phyloP scores from a whole-genome alignment of 2,888 invertebrate genomes.

The Drosophila suboccidentalis region DNA sequence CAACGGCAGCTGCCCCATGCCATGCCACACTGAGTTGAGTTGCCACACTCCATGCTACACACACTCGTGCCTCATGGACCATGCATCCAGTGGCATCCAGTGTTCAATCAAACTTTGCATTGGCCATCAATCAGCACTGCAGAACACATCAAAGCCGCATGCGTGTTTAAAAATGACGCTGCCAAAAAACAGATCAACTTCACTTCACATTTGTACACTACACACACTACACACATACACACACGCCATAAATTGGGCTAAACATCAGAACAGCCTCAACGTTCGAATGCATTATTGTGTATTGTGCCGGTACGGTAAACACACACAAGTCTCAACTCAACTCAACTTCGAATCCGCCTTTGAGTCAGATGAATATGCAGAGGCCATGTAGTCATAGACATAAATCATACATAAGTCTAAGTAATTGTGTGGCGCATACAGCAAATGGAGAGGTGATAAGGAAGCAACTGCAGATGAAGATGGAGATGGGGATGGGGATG shows the following conservation, averaged over 20 bases:
- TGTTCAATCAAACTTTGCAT: constrained; percentile 77
- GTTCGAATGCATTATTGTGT: constrained; percentile 22
- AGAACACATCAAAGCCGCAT: constrained; percentile 68
- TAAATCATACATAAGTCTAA: constrained; percentile 69
- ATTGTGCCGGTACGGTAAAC: constrained; percentile 24
- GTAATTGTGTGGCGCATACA: constrained; percentile 70
- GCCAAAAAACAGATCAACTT: constrained; percentile 55
- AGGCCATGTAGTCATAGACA: constrained; percentile 35
- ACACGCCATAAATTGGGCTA: constrained; percentile 44
- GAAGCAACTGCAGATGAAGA: background rate
- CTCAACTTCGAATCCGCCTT: background rate
- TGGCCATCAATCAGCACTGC: constrained; percentile 67
- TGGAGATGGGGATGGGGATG: background rate
- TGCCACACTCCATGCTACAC: background rate
- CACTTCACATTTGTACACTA: constrained; percentile 1
- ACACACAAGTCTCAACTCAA: constrained; percentile 24
- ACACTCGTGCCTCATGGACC: constrained; percentile 4
- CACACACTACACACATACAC: background rate
- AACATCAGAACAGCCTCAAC: constrained; percentile 25
- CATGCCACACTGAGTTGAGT: no score
- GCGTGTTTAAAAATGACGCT: constrained; percentile 46
- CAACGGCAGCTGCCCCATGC: constrained; percentile 17
- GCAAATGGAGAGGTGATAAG: constrained; percentile 1
- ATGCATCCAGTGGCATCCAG: constrained; percentile 21
- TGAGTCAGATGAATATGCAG: constrained; percentile 7